Base-by-base conservation (phyloP, 2,797 vertebrate species). In the Bothrops alternatus region DNA sequence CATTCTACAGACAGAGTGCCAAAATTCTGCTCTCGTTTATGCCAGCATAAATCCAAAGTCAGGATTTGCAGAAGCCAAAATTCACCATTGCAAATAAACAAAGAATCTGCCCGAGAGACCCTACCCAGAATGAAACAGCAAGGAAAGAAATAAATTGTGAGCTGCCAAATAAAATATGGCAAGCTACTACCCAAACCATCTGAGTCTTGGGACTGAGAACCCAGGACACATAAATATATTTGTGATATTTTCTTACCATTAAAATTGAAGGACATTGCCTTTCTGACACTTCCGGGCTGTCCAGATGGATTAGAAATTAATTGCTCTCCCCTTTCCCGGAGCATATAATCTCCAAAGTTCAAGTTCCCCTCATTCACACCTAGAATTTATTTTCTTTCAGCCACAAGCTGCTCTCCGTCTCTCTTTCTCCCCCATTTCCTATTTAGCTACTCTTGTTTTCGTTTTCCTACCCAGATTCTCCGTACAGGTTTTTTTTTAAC, bases 1-100 rank as follows among this genome's bases (percentile, higher is more conserved):
- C 90, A 87, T 86, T 92, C 53, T 92, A 85, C 87, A 61, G 61
- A 90, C 60, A 50, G 53, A 85, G 57, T 89, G 90, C 90, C 61
- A 93, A 89, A 47, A 87, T 86, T 94, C 87, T 91, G 82, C 53
- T 90, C 90, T 92, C 60, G 91, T 58, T 91, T 87, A 69, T 92
- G 18, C 58, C 60, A 50, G 86, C 93, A 73, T 85, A 85, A 90
- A 93, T 73, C 56, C 73, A 93, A 93, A 93, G 14, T 85, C 57
- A 56, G 86, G 86, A 88, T 92, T 42, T 85, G 89, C 26, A 55
- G 89, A 11, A 91, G 85, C 90, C 94, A 91, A 50, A 32, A 55
- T 56, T 93, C 53, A 58, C 3, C 2, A 57, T 53, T 65, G 86
- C 90, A 90, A 91, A 87, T 92, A 89, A 86, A 57, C 53, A 55